Conservation (phyloP, 2,797 vertebrate genomes). For the Spinus pinus region DNA sequence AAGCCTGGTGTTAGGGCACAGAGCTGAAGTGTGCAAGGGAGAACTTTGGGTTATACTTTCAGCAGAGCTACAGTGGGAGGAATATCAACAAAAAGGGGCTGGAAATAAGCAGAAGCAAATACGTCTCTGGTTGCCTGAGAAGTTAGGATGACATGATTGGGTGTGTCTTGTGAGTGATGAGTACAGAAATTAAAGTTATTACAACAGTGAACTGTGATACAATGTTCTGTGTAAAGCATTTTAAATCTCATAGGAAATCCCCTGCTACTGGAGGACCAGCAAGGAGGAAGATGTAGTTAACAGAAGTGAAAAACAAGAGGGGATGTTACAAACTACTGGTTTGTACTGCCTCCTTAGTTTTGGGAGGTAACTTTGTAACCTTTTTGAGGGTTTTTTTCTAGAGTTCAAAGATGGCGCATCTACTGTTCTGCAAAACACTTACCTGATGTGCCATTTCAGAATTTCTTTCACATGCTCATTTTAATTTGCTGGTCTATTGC, state of each 20-base stretch:
- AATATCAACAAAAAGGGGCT: neutral
- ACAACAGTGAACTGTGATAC: neutral
- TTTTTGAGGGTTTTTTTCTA: neutral
- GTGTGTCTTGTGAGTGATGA: neutral
- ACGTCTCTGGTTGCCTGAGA: neutral
- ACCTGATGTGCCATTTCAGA: neutral
- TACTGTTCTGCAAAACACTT: neutral
- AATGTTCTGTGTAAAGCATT: neutral
- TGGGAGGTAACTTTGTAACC: neutral
- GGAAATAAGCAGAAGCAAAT: neutral
- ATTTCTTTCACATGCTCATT: neutral
- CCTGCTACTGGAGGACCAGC: neutral
- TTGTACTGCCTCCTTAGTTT: neutral
- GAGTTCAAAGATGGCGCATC: neutral
- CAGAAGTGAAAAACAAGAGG: fast-evolving
- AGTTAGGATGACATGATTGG: neutral
- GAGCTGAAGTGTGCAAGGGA: neutral
- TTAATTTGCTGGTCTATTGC: neutral
- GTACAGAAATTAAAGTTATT: neutral
- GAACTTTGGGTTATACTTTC: neutral
- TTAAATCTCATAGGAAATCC: neutral
- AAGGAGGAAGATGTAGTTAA: neutral
- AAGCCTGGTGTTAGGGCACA: neutral
- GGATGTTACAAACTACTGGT: neutral
- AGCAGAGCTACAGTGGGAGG: neutral